These are phyloP conservation scores for Nezara viridula DNA, from an alignment of 2,888 invertebrate species.

Conservation along the genomic window DNA sequence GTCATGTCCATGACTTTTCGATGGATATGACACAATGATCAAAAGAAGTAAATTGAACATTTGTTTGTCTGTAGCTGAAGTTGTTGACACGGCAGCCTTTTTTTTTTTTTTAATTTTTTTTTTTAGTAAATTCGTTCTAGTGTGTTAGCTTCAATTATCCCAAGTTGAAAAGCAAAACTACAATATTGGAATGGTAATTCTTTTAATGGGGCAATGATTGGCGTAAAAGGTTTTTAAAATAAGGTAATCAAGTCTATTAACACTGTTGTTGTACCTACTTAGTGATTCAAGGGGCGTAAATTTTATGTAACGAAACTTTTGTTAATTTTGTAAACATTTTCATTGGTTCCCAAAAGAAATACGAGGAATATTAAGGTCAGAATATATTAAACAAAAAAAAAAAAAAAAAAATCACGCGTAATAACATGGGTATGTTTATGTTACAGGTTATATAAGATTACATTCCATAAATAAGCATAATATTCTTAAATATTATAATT, in stretches of 20 bases:
- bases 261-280: neutral
- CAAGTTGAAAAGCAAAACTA: neutral
- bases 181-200: neutral
- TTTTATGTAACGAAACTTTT: neutral
- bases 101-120: neutral
- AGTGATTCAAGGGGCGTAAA: neutral
- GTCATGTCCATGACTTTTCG: no score
- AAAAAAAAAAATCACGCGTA: neutral
- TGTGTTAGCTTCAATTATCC: neutral
- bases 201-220: neutral
- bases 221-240: neutral
- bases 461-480: neutral
- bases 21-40: no score
- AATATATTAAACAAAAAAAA: neutral
- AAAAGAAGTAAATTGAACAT: no score
- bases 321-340: slow-evolving; percentile 4
- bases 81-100: no score
- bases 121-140: neutral
- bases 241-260: neutral
- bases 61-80: no score
- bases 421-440: neutral
- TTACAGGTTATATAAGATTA: neutral
- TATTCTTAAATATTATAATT: no score
- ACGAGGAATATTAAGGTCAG: neutral
- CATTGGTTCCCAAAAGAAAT: neutral